Percentiles rank a stretch among this genome's conserved stretches.
Evolutionary conservation across 2,797 vertebrate species (phyloP).

Genomic region (Amazona finschi): DNA sequence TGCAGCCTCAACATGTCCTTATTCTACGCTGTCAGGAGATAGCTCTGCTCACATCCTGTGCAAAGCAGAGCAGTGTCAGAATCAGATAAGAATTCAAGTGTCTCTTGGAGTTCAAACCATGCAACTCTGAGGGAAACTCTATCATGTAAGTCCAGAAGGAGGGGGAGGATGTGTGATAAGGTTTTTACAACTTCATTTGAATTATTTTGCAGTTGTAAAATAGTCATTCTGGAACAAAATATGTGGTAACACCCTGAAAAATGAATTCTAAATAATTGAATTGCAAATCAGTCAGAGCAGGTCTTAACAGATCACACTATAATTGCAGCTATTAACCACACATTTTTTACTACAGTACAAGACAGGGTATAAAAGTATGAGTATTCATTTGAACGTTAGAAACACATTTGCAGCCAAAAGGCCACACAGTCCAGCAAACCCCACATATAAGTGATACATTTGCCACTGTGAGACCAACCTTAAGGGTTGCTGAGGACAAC

Average conservation of each 20-base stretch:
- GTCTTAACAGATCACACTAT: neutral
- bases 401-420: neutral
- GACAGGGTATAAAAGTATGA: neutral
- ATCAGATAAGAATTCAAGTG: neutral
- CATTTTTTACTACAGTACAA: slow-evolving; percentile 4
- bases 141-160: neutral
- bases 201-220: neutral
- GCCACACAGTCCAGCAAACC: neutral
- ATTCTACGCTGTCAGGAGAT: neutral
- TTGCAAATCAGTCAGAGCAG: neutral
- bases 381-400: neutral
- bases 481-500: neutral
- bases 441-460: neutral
- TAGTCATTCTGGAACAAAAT: neutral
- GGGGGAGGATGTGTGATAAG: neutral
- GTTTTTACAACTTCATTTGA: neutral
- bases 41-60: fast-evolving
- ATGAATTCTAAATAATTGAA: slow-evolving; percentile 49
- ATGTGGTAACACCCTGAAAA: neutral
- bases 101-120: neutral
- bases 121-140: neutral
- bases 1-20: neutral
- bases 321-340: slow-evolving; percentile 37
- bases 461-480: neutral
- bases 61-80: neutral